phyloP scores from a whole-genome alignment of 2,888 invertebrate species.

The Cosmopolites sordidus region DNA sequence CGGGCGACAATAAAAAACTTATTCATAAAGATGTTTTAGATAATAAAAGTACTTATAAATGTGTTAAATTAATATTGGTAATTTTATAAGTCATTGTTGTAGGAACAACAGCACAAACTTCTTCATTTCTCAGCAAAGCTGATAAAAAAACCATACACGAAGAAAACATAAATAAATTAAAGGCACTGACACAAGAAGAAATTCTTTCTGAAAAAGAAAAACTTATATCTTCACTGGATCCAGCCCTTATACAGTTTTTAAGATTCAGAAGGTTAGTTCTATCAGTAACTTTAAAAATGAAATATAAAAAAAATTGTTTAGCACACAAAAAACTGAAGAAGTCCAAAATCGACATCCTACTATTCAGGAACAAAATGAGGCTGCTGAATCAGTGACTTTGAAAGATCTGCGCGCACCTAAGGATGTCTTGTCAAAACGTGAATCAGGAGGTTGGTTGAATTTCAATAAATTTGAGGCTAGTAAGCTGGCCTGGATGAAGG shows the following conservation, averaged over 20 bases:
- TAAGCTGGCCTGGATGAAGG: slow-evolving; percentile 85
- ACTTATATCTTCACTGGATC: slow-evolving; percentile 61
- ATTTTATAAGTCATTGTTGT: neutral
- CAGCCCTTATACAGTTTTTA: slow-evolving; percentile 64
- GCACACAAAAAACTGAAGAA: slow-evolving; percentile 30
- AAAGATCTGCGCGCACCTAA: slow-evolving; percentile 51
- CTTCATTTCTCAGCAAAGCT: slow-evolving; percentile 44
- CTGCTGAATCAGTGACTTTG: slow-evolving; percentile 36
- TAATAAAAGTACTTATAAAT: too few relatives aligned
- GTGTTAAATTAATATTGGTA: too few relatives aligned
- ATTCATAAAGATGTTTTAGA: neutral
- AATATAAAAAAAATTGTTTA: too few relatives aligned
- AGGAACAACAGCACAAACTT: slow-evolving; percentile 45
- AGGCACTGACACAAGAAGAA: slow-evolving; percentile 67
- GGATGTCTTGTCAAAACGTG: slow-evolving; percentile 57
- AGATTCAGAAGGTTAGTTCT: slow-evolving; percentile 45
- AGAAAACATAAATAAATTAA: slow-evolving; percentile 66
- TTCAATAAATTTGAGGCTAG: slow-evolving; percentile 83
- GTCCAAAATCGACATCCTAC: slow-evolving; percentile 31
- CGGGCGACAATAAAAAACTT: neutral
- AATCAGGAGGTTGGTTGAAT: slow-evolving; percentile 71
- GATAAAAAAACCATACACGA: slow-evolving; percentile 62
- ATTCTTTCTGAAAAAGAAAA: slow-evolving; percentile 70
- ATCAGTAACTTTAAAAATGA: neutral
- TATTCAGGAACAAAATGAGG: slow-evolving; percentile 45